These are phyloP conservation scores for Pseudopodoces humilis DNA, from an alignment of 2,113 vertebrate genomes.

Conservation along the genomic window DNA sequence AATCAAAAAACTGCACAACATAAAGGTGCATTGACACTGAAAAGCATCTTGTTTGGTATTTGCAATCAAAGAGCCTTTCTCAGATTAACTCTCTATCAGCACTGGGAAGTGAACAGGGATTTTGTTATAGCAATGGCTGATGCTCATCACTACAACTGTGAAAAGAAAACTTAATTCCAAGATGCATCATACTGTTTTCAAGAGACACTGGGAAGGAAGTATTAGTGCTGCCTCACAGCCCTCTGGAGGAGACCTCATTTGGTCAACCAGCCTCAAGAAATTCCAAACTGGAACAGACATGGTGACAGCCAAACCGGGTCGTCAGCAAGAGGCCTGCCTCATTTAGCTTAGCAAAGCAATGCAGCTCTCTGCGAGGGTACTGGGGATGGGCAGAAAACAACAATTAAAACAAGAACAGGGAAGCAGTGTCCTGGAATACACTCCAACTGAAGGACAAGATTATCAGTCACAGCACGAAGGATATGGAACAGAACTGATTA, in stretches of 20 bases:
- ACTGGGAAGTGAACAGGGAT: accelerated
- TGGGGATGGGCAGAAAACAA: background rate
- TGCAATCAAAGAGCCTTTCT: background rate
- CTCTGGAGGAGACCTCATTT: background rate
- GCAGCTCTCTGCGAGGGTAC: background rate
- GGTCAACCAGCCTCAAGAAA: background rate
- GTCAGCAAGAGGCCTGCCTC: background rate
- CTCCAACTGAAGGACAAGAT: background rate
- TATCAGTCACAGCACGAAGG: background rate
- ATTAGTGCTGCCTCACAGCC: background rate
- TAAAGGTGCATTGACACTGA: background rate
- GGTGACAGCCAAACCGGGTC: background rate
- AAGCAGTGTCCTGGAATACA: background rate
- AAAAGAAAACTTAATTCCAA: background rate
- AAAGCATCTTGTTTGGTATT: accelerated
- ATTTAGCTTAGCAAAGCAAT: background rate
- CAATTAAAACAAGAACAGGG: background rate
- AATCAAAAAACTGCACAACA: background rate
- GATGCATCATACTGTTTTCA: background rate
- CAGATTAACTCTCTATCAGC: background rate
- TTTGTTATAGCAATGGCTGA: background rate
- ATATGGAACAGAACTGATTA: background rate
- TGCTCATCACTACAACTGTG: background rate
- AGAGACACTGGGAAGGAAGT: background rate
- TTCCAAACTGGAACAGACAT: background rate